Base-by-base conservation (phyloP, 1,140 invertebrate genomes). In the Drosophila kikkawai region DNA sequence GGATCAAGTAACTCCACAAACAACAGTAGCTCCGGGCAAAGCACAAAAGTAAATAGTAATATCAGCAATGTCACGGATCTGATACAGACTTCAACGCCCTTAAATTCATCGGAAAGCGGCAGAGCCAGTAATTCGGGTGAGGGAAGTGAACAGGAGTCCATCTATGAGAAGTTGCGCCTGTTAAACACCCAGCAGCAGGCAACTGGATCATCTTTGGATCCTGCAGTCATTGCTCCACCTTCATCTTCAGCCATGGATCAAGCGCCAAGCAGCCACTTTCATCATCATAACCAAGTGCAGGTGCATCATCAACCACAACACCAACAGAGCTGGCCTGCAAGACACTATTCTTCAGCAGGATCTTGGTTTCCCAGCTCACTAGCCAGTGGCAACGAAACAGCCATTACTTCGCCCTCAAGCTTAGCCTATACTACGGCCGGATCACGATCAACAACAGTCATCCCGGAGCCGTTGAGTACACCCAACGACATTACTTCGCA, bases 131-230 rank as follows among this genome's bases (percentile, higher is more conserved):
- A 93, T n/a, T 93, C 91, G 1, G 93, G 93, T 11, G 92, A 94
- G 63, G 87, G 94, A 41, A 87, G 94, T 73, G 86, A 94, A 29
- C 95, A 95, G 81, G 95, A 96, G 82, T 94, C 94, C 41, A 96
- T 97, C 77, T 98, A 97, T 93, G 97, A 98, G 91, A 98, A 97
- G 92, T 93, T 98, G 44, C 95, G 96, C 81, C 94, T 97, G 92
- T 95, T 97, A 29, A 97, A 97, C 91, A 96, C 96, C 3, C 96
- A 97, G 57, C 96, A 97, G 56, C 85, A 91, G 29, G 56, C 44
- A 8, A 37, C 53, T 4, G 55, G 74, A 57, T 29, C 65, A 4
- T n/a, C 53, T 12, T 12, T 79, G 47, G 84, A 87, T 15, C 8
- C 53, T 1, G 36, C 9, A 9, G 50, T 32, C 8, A 22, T 48